Percentiles rank a stretch among this genome's conserved stretches.
These are phyloP conservation scores for Procambarus virginalis DNA, from an alignment of 1,140 invertebrate genomes.

Conservation along the genomic window DNA sequence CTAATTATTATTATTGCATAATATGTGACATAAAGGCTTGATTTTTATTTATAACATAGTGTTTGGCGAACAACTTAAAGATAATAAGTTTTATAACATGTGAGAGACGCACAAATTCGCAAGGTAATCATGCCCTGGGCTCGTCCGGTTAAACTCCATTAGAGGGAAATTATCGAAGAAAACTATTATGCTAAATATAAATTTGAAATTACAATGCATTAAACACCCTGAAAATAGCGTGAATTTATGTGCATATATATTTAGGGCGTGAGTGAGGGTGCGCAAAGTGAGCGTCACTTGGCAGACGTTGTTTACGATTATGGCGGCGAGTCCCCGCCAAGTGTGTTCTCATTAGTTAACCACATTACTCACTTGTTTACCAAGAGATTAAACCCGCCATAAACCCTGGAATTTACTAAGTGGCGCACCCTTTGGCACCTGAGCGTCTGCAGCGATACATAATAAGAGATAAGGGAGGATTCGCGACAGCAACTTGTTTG, in stretches of 20 bases:
- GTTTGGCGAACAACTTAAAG: not conserved
- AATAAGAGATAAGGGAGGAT: not conserved
- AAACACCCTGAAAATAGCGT: not conserved
- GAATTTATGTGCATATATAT: not conserved
- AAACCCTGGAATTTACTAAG: not conserved
- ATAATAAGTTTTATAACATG: conserved; percentile 7
- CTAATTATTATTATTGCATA: too few relatives aligned
- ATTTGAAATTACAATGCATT: not conserved
- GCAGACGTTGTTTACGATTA: conserved; percentile 56
- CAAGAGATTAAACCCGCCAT: not conserved
- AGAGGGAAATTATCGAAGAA: not conserved
- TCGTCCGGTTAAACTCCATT: not conserved
- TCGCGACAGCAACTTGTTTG: conserved; percentile 4
- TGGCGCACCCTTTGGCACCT: not conserved
- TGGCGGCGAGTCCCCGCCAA: conserved; percentile 45
- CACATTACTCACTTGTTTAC: not conserved
- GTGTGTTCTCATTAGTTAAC: conserved; percentile 17
- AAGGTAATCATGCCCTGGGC: not conserved
- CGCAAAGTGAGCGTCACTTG: conserved; percentile 35
- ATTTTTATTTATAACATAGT: not conserved
- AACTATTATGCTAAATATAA: not conserved
- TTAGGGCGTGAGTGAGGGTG: not conserved
- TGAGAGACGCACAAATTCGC: not conserved
- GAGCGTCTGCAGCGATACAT: not conserved
- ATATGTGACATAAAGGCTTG: too few relatives aligned